These are phyloP conservation scores for Corythaeola cristata DNA, from an alignment of 2,113 vertebrate genomes.

Conservation along the genomic window DNA sequence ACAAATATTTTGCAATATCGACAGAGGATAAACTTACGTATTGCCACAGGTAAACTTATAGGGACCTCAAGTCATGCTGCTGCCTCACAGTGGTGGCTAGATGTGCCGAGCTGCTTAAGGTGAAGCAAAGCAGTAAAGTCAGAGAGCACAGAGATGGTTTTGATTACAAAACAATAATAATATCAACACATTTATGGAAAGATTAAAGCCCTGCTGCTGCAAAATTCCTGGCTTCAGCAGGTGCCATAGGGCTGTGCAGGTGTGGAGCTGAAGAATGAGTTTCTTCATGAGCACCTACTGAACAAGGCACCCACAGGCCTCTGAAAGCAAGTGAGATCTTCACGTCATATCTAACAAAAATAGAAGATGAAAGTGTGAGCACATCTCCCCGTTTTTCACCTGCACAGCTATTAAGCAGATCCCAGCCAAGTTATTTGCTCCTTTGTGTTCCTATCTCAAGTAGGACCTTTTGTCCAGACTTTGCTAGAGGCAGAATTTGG, in stretches of 20 bases:
- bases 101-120: background rate
- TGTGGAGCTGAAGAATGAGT: background rate
- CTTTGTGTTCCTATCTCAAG: background rate
- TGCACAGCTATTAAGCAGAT: background rate
- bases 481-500: background rate
- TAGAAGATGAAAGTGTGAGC: background rate
- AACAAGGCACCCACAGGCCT: background rate
- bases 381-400: background rate
- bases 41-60: background rate
- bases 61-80: background rate
- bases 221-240: background rate
- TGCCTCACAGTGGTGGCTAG: background rate
- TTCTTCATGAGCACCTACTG: background rate
- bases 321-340: background rate
- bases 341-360: background rate
- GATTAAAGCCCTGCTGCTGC: background rate
- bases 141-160: background rate
- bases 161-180: background rate
- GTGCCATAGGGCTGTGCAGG: background rate
- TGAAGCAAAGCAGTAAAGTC: background rate
- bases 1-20: background rate
- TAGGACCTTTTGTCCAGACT: background rate
- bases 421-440: background rate
- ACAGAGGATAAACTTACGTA: background rate
- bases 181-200: background rate